A percentile compares a stretch with the other conserved stretches of the same genome.
Conservation (phyloP, 2,797 vertebrate genomes). For the Peromyscus melanophrys region DNA sequence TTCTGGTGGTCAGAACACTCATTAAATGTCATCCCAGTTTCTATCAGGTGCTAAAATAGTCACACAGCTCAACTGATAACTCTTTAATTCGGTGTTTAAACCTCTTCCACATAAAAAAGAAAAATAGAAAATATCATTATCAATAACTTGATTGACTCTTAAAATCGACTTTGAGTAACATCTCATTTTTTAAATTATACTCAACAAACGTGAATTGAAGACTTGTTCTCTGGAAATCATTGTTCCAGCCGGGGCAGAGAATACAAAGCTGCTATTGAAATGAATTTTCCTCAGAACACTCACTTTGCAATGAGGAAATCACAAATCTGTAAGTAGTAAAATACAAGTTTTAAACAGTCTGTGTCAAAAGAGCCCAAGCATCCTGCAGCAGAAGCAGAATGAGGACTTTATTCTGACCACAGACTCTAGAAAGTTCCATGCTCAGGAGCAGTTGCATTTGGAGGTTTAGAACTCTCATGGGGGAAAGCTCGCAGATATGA, state of each 20-base stretch:
- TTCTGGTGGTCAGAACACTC: not conserved
- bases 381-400: not conserved
- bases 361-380: not conserved
- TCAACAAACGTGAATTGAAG: not conserved
- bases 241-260: not conserved
- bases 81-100: not conserved
- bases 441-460: rapidly evolving
- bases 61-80: not conserved
- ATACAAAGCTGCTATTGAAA: not conserved
- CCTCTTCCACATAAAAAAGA: not conserved
- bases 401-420: not conserved
- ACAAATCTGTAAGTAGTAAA: not conserved
- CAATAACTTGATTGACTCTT: not conserved
- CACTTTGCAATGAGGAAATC: not conserved
- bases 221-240: not conserved
- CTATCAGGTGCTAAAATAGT: not conserved
- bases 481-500: not conserved
- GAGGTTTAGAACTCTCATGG: not conserved
- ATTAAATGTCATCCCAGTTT: not conserved
- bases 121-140: not conserved
- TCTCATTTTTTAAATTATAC: not conserved
- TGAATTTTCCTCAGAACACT: not conserved
- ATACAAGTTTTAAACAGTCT: constrained; percentile 21
- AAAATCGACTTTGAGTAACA: not conserved
- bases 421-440: not conserved